Evolutionary conservation across 2,797 vertebrate species (phyloP).

Genomic region (Linurgus olivaceus): DNA sequence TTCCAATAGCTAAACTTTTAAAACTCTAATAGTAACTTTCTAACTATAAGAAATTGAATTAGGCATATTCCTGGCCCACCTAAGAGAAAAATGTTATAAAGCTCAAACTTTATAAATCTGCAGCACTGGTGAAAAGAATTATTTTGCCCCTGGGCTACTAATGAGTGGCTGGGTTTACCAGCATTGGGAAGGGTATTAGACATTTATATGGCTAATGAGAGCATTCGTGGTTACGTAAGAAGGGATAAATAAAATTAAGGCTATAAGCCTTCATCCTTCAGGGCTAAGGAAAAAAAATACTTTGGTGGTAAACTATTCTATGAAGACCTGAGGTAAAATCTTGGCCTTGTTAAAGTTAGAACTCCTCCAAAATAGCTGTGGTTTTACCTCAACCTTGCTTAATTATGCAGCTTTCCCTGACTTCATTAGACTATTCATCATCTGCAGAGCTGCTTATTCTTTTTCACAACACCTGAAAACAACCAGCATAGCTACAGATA

Average conservation of each 20-base stretch:
- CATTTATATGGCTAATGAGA: constrained; percentile 21
- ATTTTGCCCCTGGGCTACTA: constrained; percentile 20
- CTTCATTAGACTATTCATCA: not conserved
- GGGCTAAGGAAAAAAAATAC: not conserved
- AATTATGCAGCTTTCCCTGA: not conserved
- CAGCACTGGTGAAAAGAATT: not conserved
- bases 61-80: not conserved
- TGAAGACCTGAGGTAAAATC: constrained; percentile 39
- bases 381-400: not conserved
- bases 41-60: not conserved
- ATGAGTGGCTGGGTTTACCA: not conserved
- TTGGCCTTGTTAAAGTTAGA: constrained; percentile 36
- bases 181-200: constrained; percentile 32
- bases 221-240: not conserved
- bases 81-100: not conserved
- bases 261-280: not conserved
- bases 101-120: not conserved
- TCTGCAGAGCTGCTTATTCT: not conserved
- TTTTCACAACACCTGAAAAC: not conserved
- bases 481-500: not conserved
- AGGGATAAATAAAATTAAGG: constrained; percentile 49
- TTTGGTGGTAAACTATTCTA: not conserved
- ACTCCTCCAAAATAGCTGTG: not conserved
- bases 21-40: not conserved
- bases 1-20: not conserved